Evolutionary conservation across 2,888 invertebrate genomes (phyloP), one percentile per base, ranked within the genome.

Genomic region (Lithophane leautieri): DNA sequence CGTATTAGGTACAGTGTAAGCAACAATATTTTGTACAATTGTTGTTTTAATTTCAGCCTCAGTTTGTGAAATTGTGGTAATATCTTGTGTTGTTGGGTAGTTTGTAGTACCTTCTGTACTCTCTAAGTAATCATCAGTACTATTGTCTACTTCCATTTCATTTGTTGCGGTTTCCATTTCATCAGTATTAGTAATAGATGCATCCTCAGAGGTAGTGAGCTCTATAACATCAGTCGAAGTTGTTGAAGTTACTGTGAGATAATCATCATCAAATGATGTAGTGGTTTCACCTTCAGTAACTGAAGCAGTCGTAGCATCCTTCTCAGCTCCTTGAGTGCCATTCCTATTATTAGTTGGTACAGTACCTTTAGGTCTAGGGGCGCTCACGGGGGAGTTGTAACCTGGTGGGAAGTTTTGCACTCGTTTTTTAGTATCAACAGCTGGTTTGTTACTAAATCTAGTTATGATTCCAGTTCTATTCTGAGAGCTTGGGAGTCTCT

Each of bases 321-420:
- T 86, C 60, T 91, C 91, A 69, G 82, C 84, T 56, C 90, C 87
- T 78, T 85, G 83, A 63, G 85, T 88, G 70, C 76, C 84, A 84
- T 89, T 90, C 22, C 81, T 85, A 50, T 72, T 69, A 25, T 42
- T 50, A 69, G 47, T 74, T 50, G 74, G 14, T 50, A 71, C 40
- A 25, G 72, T 80, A 54, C 76, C 81, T 67, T 86, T 85, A 54
- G 83, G 81, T 76, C 69, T 85, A 40, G 69, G 65, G 1, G 79
- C 70, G 34, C 60, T 79, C 2, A 90, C 90, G 68, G 94, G 90
- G 62, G 83, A 81, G 73, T 88, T 93, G 71, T 96, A 96, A 44
- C 95, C 96, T 67, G 92, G 88, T 19, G 96, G 96, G 19, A 96
- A 94, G 83, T 96, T 96, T 89, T 95, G 95, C 1, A 96, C 94